Conservation (phyloP, 2,797 vertebrate species). For the Orestias chungarensis region DNA sequence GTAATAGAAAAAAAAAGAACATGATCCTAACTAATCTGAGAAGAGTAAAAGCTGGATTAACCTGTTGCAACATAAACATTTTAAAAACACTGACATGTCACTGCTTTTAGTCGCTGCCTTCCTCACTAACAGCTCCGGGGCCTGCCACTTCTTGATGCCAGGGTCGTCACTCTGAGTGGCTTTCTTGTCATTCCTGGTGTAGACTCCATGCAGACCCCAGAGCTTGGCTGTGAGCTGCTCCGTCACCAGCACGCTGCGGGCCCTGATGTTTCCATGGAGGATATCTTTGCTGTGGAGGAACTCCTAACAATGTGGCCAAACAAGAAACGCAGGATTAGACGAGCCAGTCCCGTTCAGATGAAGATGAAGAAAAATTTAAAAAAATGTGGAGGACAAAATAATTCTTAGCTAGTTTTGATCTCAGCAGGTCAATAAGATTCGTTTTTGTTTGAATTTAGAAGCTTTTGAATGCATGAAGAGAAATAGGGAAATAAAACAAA, state of each 20-base stretch:
- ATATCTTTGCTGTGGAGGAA: slow-evolving; percentile 88
- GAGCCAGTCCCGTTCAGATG: background rate
- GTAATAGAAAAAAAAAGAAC: too few relatives aligned
- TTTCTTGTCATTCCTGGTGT: slow-evolving; percentile 71
- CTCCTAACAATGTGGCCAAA: slow-evolving; percentile 73
- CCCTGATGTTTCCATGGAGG: slow-evolving; percentile 89
- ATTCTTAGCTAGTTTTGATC: too few relatives aligned
- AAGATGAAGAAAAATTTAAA: background rate
- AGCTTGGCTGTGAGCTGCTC: slow-evolving; percentile 84
- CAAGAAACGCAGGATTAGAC: background rate
- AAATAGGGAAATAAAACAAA: background rate
- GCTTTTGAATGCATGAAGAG: too few relatives aligned
- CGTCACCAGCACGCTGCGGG: slow-evolving; percentile 87
- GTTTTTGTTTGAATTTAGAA: too few relatives aligned
- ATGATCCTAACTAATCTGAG: background rate
- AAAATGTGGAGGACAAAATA: background rate
- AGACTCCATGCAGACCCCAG: slow-evolving; percentile 86
- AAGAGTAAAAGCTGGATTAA: background rate
- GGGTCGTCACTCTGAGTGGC: slow-evolving; percentile 61
- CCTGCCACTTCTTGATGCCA: slow-evolving; percentile 89
- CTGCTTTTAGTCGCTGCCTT: slow-evolving; percentile 78
- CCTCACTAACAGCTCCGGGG: slow-evolving; percentile 86
- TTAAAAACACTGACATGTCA: slow-evolving; percentile 82
- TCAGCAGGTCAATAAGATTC: too few relatives aligned
- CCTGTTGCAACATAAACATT: background rate